Conservation (phyloP, 2,888 invertebrate species). For the Pterostichus madidus region DNA sequence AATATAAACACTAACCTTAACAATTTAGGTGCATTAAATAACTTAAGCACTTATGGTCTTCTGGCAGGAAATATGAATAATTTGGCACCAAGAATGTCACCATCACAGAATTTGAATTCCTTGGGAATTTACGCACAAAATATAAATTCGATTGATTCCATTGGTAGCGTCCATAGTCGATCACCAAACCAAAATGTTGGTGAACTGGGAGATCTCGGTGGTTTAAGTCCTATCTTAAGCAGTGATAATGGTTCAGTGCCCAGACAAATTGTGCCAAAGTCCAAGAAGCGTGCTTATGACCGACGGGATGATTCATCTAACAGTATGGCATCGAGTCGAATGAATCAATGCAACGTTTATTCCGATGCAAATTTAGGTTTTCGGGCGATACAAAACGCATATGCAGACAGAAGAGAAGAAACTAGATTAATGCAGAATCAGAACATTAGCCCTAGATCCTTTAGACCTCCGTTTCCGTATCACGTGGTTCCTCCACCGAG, state of each 20-base stretch:
- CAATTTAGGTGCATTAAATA: slow-evolving; percentile 66
- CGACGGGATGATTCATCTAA: slow-evolving; percentile 56
- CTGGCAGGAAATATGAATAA: slow-evolving; percentile 64
- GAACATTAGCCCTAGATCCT: slow-evolving; percentile 50
- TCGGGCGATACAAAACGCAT: slow-evolving; percentile 60
- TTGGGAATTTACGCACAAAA: slow-evolving; percentile 66
- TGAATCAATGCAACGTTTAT: slow-evolving; percentile 50
- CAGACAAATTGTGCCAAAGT: slow-evolving; percentile 63
- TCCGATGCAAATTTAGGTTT: slow-evolving; percentile 62
- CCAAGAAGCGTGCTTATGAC: slow-evolving; percentile 57
- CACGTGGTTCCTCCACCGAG: slow-evolving; percentile 81
- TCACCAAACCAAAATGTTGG: slow-evolving; percentile 65
- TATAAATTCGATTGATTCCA: slow-evolving; percentile 65
- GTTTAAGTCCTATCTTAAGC: slow-evolving; percentile 67
- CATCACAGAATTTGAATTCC: slow-evolving; percentile 65
- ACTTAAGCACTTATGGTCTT: slow-evolving; percentile 64
- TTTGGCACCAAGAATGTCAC: slow-evolving; percentile 60
- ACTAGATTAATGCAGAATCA: slow-evolving; percentile 51
- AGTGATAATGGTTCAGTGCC: slow-evolving; percentile 67
- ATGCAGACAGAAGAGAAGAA: slow-evolving; percentile 54
- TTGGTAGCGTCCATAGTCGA: slow-evolving; percentile 63
- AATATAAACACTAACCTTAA: slow-evolving; percentile 60
- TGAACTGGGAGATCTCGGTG: slow-evolving; percentile 64
- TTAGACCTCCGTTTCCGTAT: slow-evolving; percentile 73
- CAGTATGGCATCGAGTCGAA: slow-evolving; percentile 20